phyloP scores from a whole-genome alignment of 2,797 vertebrate genomes.

The Urophycis tenuis region DNA sequence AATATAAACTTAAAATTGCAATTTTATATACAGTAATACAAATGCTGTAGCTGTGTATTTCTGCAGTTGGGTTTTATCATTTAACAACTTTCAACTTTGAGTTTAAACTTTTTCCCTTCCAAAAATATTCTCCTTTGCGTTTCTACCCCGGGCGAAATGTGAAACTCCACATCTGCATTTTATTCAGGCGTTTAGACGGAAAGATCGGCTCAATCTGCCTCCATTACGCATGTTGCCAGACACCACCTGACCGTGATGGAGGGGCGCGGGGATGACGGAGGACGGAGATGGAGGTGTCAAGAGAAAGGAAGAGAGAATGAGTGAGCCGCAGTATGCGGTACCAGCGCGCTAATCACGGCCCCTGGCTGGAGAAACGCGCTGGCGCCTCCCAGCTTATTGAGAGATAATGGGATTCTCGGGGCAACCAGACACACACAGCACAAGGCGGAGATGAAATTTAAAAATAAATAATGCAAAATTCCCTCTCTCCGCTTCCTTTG shows the following conservation, averaged over 20 bases:
- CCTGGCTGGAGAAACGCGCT: conserved; percentile 56
- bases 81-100: conserved; percentile 8
- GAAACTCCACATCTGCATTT: conserved; percentile 45
- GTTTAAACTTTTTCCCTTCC: conserved; percentile 11
- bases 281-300: conserved; percentile 31
- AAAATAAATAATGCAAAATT: conserved; percentile 61
- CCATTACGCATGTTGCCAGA: conserved; percentile 47
- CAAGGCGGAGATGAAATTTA: conserved; percentile 52
- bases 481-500: conserved; percentile 19
- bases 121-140: conserved; percentile 32
- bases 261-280: conserved; percentile 22
- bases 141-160: conserved; percentile 21
- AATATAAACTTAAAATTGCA: too few species aligned
- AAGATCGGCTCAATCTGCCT: conserved; percentile 55
- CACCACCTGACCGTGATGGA: conserved; percentile 48
- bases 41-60: too few species aligned
- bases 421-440: conserved; percentile 52
- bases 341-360: conserved; percentile 54
- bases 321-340: conserved; percentile 55
- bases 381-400: conserved; percentile 58
- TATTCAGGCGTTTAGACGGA: conserved; percentile 40
- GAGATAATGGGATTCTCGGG: conserved; percentile 65
- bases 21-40: too few species aligned
- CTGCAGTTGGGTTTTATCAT: background rate
- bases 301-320: conserved; percentile 44